A percentile compares a stretch with the other conserved stretches of the same genome.
phyloP scores from a whole-genome alignment of 2,888 invertebrate species.

The Monochamus alternatus region DNA sequence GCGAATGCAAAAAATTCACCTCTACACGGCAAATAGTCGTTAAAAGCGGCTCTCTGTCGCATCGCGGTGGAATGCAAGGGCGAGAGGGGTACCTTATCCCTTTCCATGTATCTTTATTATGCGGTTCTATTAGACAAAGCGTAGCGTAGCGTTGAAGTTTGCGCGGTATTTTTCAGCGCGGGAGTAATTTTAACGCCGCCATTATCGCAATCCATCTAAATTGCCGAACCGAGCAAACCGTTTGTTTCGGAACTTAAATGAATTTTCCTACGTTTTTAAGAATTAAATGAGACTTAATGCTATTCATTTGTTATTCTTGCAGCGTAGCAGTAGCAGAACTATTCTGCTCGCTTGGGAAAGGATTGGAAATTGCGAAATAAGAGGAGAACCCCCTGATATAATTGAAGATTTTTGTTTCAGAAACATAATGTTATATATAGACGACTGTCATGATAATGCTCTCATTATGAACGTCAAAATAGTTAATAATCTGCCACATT shows the following conservation, averaged over 20 bases:
- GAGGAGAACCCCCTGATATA: neutral
- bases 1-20: neutral
- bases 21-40: neutral
- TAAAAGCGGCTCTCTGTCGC: constrained; percentile 9
- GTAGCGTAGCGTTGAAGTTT: constrained; percentile 26
- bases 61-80: neutral
- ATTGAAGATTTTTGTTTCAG: no score
- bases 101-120: constrained; percentile 30
- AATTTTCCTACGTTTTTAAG: constrained; percentile 13
- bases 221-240: constrained; percentile 24
- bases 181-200: constrained; percentile 27
- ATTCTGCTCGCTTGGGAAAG: neutral
- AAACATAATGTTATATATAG: no score
- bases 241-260: constrained; percentile 16
- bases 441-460: no score
- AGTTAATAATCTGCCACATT: no score
- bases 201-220: constrained; percentile 32
- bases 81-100: constrained; percentile 9
- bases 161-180: constrained; percentile 26
- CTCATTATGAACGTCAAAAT: no score
- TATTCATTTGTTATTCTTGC: constrained; percentile 7
- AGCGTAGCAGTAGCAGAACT: neutral
- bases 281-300: constrained; percentile 10
- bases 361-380: neutral
- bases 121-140: constrained; percentile 23